Percentiles rank a stretch among this genome's conserved stretches.
Evolutionary conservation across 37 sponge, comb jelly and placozoan genomes (phyloP).

Genomic region (Axinella damicornis): DNA sequence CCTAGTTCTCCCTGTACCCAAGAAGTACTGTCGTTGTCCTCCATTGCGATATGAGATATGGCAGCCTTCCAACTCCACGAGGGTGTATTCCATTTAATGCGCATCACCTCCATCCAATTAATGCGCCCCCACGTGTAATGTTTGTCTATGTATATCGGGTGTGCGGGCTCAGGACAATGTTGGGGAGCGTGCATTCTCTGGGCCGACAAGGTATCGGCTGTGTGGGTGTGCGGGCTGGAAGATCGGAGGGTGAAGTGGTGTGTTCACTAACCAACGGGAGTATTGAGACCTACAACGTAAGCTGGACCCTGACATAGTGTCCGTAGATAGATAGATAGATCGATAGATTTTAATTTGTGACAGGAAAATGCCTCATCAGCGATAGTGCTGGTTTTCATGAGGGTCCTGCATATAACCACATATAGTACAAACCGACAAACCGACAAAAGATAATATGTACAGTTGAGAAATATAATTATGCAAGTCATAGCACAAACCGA

Average conservation of each 20-base stretch:
- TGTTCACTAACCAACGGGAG: background rate
- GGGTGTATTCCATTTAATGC: background rate
- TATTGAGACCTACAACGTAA: slow-evolving; percentile 14
- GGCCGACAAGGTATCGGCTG: background rate
- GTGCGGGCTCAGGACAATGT: background rate
- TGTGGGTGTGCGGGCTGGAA: slow-evolving; percentile 11
- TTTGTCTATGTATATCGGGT: too few species aligned
- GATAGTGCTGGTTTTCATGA: too few species aligned
- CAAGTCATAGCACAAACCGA: too few species aligned
- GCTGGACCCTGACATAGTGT: too few species aligned
- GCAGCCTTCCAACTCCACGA: too few species aligned
- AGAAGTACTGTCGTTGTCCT: slow-evolving; percentile 33
- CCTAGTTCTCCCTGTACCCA: slow-evolving; percentile 26
- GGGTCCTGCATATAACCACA: too few species aligned
- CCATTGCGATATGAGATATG: background rate
- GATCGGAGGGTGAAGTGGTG: background rate
- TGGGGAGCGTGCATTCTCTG: background rate
- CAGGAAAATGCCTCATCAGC: too few species aligned
- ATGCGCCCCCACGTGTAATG: slow-evolving; percentile 12
- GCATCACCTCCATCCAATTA: background rate
- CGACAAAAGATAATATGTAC: too few species aligned
- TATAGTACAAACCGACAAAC: too few species aligned
- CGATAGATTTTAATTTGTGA: too few species aligned
- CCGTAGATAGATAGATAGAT: too few species aligned
- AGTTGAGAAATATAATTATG: too few species aligned